Conservation (phyloP, 2,113 vertebrate species). For the Ceratotherium simum region DNA sequence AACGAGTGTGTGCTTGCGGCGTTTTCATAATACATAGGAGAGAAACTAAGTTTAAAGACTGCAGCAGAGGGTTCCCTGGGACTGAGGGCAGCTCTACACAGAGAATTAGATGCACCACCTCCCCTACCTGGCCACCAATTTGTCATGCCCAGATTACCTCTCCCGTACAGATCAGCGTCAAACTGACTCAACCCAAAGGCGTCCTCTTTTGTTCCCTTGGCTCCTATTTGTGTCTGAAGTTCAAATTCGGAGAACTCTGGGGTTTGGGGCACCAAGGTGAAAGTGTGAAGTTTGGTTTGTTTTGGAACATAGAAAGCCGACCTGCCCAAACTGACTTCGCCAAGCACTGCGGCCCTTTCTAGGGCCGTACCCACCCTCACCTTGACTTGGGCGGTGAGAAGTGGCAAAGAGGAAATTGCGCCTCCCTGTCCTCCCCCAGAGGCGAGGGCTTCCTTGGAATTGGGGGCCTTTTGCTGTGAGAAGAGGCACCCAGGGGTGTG, state of each 20-base stretch:
- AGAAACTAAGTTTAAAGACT: background rate
- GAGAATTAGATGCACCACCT: background rate
- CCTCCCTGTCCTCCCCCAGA: too few species aligned
- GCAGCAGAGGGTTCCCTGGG: background rate
- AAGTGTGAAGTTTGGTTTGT: background rate
- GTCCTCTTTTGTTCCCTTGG: background rate
- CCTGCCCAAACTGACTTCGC: background rate
- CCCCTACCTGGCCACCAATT: background rate
- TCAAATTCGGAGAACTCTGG: background rate
- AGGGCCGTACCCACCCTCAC: background rate
- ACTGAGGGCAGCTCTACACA: background rate
- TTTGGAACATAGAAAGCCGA: background rate
- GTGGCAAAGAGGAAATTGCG: background rate
- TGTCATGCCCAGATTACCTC: background rate
- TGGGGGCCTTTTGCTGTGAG: background rate
- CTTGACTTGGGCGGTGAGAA: background rate
- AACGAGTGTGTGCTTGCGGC: background rate
- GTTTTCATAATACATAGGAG: background rate
- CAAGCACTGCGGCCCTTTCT: background rate
- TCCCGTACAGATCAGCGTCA: too few species aligned
- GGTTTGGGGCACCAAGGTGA: background rate
- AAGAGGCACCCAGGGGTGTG: background rate
- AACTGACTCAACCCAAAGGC: background rate
- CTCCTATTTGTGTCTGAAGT: background rate
- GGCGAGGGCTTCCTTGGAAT: background rate